Evolutionary conservation across 64 coral and sea anemone species (phyloP).

Genomic region (Dendrophyllia cribrosa): DNA sequence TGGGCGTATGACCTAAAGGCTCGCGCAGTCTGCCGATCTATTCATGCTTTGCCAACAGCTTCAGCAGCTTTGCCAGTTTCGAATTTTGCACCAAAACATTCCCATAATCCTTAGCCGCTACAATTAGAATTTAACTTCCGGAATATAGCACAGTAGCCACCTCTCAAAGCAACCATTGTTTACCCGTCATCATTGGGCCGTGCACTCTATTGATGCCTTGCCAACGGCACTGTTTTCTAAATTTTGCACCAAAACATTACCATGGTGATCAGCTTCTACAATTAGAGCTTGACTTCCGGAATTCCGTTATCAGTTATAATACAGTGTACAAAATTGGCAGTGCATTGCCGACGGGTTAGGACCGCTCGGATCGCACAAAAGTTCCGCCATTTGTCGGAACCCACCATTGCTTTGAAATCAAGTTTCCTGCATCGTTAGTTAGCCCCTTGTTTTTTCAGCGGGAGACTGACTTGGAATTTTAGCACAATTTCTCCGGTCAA

Average conservation of each 20-base stretch:
- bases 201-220: too few species aligned
- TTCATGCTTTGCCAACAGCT: neutral
- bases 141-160: neutral
- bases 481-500: slow-evolving; percentile 4
- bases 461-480: slow-evolving; percentile 3
- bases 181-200: too few species aligned
- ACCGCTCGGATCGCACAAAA: neutral
- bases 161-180: too few species aligned
- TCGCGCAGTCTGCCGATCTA: neutral
- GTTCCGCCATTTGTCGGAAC: neutral
- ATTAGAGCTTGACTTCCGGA: too few species aligned
- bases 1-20: neutral
- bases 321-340: neutral
- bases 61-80: neutral
- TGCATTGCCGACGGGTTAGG: neutral
- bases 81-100: neutral
- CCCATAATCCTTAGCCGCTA: neutral
- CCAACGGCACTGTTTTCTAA: too few species aligned
- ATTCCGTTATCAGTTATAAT: too few species aligned
- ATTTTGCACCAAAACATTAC: too few species aligned
- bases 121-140: neutral
- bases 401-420: too few species aligned
- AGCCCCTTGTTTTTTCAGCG: neutral
- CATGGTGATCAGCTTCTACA: too few species aligned
- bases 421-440: neutral